phyloP scores from a whole-genome alignment of 2,797 vertebrate genomes.

The Crossoptilon crossoptilon region DNA sequence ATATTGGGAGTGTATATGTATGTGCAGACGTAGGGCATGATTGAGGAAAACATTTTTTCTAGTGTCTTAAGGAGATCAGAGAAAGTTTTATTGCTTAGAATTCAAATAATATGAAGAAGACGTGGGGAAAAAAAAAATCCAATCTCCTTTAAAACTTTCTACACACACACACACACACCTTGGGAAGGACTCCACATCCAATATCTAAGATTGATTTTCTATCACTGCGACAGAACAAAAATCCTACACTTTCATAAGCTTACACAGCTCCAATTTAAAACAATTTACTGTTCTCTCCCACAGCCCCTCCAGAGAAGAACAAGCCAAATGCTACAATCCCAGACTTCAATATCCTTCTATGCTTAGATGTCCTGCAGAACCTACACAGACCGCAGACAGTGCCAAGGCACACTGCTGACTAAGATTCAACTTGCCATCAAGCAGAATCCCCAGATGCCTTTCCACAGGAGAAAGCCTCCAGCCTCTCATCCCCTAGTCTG shows the following conservation, averaged over 20 bases:
- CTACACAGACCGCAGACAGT: background rate
- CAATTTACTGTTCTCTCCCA: background rate
- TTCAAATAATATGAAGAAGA: background rate
- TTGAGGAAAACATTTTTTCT: background rate
- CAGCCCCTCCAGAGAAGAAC: background rate
- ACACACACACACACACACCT: accelerated
- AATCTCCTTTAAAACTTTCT: background rate
- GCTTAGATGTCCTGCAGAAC: background rate
- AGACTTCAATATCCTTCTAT: background rate
- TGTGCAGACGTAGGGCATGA: accelerated
- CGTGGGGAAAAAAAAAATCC: background rate
- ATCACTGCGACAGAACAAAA: background rate
- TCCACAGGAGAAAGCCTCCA: background rate
- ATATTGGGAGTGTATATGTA: background rate
- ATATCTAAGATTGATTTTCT: background rate
- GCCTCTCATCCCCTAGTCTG: background rate
- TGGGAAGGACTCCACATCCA: background rate
- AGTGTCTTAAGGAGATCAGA: background rate
- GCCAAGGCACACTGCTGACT: background rate
- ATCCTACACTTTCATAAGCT: background rate
- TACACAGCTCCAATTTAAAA: conserved; percentile 13
- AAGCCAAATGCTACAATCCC: background rate
- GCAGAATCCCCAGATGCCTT: background rate
- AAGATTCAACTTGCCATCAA: background rate
- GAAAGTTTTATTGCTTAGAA: background rate